Evolutionary conservation across 1,140 invertebrate species (phyloP).

Genomic region (Pararge aegeria): DNA sequence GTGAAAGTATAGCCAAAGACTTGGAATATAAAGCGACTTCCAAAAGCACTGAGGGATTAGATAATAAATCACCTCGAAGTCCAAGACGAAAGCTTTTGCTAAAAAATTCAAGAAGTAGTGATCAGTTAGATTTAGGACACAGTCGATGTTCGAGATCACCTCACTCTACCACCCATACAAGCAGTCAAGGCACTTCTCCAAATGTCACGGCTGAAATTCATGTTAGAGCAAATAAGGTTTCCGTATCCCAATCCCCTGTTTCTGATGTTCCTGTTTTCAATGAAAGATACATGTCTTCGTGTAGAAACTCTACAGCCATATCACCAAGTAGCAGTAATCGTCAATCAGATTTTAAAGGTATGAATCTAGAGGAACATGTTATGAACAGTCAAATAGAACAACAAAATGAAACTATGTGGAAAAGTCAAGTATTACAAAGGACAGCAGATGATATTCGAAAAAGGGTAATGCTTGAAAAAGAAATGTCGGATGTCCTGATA

Average conservation of each 20-base stretch:
- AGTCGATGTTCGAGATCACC: constrained; percentile 54
- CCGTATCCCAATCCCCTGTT: constrained; percentile 61
- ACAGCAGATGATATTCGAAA: constrained; percentile 71
- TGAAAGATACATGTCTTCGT: constrained; percentile 52
- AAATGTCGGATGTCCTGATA: constrained; percentile 54
- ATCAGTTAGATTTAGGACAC: constrained; percentile 60
- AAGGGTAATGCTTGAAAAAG: constrained; percentile 60
- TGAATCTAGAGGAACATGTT: constrained; percentile 43
- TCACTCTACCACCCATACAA: constrained; percentile 31
- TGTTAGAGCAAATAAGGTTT: constrained; percentile 63
- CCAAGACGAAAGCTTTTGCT: constrained; percentile 53
- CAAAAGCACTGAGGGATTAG: constrained; percentile 69
- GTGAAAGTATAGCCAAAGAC: constrained; percentile 64
- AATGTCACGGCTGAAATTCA: constrained; percentile 77
- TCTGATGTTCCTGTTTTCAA: constrained; percentile 50
- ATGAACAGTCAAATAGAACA: constrained; percentile 35
- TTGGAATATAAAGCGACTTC: constrained; percentile 65
- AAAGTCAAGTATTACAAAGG: constrained; percentile 72
- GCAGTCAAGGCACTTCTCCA: constrained; percentile 39
- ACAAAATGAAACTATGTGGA: constrained; percentile 54
- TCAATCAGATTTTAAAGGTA: constrained; percentile 44
- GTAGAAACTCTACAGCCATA: constrained; percentile 51
- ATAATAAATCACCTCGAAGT: constrained; percentile 50
- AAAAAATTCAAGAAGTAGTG: constrained; percentile 69
- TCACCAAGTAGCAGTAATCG: constrained; percentile 53